Conservation (phyloP, 2,113 vertebrate species). For the Fulmarus glacialis region DNA sequence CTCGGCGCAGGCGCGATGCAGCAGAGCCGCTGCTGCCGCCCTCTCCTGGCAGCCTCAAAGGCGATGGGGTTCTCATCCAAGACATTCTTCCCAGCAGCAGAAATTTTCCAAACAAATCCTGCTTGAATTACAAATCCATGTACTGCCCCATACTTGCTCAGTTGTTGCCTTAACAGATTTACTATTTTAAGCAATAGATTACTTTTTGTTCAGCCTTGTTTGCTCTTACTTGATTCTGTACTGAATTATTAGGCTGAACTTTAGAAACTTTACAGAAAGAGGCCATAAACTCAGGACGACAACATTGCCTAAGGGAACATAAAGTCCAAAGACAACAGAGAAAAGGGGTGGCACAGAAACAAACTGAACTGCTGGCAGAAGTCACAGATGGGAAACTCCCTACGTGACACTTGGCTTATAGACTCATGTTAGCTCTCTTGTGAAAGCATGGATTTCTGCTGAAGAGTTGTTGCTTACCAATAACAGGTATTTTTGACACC, state of each 20-base stretch:
- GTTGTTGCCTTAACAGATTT: background rate
- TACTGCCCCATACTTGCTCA: background rate
- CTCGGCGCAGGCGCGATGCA: background rate
- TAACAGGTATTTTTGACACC: background rate
- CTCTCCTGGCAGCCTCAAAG: constrained; percentile 30
- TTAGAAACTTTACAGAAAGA: background rate
- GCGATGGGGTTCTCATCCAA: background rate
- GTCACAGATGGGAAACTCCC: background rate
- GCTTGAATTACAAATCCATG: background rate
- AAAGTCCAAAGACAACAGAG: background rate
- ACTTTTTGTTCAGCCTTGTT: background rate
- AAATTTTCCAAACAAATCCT: background rate
- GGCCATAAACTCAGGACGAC: background rate
- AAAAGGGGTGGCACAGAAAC: background rate
- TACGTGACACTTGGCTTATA: accelerated
- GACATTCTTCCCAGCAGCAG: constrained; percentile 8
- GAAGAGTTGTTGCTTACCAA: background rate
- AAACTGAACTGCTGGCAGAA: background rate
- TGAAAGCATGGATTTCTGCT: background rate
- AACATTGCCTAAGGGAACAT: background rate
- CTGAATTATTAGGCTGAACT: background rate
- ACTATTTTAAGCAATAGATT: constrained; percentile 14
- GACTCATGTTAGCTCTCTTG: accelerated
- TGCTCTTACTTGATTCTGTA: background rate
- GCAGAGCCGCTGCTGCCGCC: background rate